Percentiles rank a stretch among this genome's conserved stretches.
Conservation (phyloP, 2,113 vertebrate genomes). For the Heterotis niloticus region DNA sequence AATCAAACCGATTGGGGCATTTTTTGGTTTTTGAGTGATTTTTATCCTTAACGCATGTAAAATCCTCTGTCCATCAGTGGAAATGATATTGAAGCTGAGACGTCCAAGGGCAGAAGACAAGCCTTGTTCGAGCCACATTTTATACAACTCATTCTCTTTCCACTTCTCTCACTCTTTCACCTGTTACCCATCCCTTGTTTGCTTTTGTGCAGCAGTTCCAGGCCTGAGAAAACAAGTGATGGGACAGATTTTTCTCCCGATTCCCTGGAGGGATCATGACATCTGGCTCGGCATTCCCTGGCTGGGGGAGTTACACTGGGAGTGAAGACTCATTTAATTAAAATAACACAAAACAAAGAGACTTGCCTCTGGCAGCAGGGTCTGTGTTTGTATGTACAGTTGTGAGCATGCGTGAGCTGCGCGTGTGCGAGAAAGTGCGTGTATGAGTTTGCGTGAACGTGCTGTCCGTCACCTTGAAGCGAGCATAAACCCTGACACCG, state of each 20-base stretch:
- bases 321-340: background rate
- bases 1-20: too few species aligned
- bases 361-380: background rate
- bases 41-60: background rate
- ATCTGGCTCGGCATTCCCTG: background rate
- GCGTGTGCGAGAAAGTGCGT: too few species aligned
- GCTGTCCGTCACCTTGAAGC: background rate
- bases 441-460: background rate
- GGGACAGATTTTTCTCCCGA: background rate
- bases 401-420: background rate
- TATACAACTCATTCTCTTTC: background rate
- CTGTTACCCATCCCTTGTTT: background rate
- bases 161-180: background rate
- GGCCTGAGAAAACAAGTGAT: background rate
- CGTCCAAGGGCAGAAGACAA: background rate
- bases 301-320: background rate
- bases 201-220: background rate
- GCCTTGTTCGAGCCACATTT: background rate
- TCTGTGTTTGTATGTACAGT: conserved; percentile 6
- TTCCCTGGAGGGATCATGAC: background rate
- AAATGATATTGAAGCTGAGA: background rate
- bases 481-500: too few species aligned
- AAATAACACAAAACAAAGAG: conserved; percentile 6
- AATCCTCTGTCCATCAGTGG: background rate
- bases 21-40: background rate